phyloP scores from a whole-genome alignment of 2,797 vertebrate genomes.

The Parambassis ranga region DNA sequence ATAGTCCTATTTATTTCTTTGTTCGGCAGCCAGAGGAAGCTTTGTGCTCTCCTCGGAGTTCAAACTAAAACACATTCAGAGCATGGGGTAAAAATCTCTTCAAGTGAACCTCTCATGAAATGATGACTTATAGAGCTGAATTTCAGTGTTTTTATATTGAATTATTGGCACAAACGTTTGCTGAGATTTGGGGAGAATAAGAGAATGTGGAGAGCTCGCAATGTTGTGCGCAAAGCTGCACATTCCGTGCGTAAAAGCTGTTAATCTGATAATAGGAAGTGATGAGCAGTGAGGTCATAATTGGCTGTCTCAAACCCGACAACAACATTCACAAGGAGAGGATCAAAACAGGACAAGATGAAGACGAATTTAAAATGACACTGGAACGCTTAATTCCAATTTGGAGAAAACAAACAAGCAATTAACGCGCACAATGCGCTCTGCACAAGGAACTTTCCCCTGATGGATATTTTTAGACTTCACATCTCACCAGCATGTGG shows the following conservation, averaged over 20 bases:
- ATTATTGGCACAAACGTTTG: background rate
- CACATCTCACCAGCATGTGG: background rate
- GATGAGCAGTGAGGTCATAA: constrained; percentile 17
- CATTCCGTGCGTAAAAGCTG: constrained; percentile 43
- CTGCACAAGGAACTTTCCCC: background rate
- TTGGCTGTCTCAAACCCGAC: background rate
- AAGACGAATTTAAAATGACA: too few species aligned
- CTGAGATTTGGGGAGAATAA: background rate
- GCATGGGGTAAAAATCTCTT: constrained; percentile 8
- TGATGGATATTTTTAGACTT: background rate
- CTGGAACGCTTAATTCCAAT: too few species aligned
- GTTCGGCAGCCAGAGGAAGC: background rate
- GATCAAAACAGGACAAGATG: background rate
- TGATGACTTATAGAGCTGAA: constrained; percentile 12
- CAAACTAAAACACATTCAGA: background rate
- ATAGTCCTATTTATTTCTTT: background rate
- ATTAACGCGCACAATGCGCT: background rate
- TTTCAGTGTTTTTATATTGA: background rate
- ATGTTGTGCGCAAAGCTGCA: constrained; percentile 8
- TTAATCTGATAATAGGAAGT: constrained; percentile 11
- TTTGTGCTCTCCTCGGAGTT: background rate
- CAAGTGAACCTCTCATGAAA: constrained; percentile 38
- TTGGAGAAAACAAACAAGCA: too few species aligned
- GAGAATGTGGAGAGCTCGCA: background rate
- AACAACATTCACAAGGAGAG: background rate